Evolutionary conservation across 2,113 vertebrate species (phyloP).

Genomic region (Gopherus flavomarginatus): DNA sequence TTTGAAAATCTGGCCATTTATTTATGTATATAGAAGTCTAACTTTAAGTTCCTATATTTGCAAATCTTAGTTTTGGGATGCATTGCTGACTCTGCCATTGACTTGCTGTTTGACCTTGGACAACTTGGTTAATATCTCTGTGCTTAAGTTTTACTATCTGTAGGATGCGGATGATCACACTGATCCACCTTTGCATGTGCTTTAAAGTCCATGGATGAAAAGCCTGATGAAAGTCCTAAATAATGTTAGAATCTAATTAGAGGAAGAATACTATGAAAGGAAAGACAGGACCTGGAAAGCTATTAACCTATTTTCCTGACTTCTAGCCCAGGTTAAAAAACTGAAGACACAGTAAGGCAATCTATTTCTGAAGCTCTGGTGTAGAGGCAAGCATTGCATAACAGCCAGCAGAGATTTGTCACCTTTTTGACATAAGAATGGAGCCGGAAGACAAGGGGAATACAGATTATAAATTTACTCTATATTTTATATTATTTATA

Average conservation of each 20-base stretch:
- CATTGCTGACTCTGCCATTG: not conserved
- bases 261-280: not conserved
- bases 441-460: not conserved
- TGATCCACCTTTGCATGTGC: slow-evolving; percentile 4
- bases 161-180: slow-evolving; percentile 37
- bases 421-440: not conserved
- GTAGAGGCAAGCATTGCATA: not conserved
- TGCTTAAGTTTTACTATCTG: slow-evolving; percentile 18
- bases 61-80: not conserved
- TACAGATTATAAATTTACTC: not conserved
- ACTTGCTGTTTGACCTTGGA: not conserved
- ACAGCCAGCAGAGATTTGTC: not conserved
- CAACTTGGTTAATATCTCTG: not conserved
- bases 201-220: slow-evolving; percentile 27
- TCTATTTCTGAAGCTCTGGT: not conserved
- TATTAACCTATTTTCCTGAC: not conserved
- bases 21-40: too few species aligned
- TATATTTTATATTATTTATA: not conserved
- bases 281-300: not conserved
- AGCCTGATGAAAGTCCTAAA: slow-evolving; percentile 1
- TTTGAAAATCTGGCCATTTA: not conserved
- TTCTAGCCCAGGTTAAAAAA: not conserved
- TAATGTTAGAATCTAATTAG: slow-evolving; percentile 14
- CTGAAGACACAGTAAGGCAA: not conserved
- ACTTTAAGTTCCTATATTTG: not conserved